Evolutionary conservation across 35 echinoderm and acorn worm species (phyloP).

Genomic region (Lytechinus variegatus): DNA sequence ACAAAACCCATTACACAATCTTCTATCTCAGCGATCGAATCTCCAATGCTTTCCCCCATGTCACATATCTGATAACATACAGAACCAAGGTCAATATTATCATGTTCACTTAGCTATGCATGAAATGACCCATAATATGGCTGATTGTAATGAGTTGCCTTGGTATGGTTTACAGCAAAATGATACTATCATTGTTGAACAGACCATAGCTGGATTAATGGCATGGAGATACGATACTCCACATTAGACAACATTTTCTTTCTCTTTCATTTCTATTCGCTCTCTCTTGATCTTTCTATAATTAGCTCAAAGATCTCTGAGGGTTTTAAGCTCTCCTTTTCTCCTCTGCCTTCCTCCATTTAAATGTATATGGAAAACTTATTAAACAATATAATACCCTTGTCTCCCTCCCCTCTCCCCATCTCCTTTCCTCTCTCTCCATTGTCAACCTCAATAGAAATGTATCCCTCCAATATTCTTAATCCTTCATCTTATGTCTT

Average conservation of each 20-base stretch:
- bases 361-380: no score
- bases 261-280: neutral
- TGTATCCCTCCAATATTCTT: neutral
- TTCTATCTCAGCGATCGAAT: neutral
- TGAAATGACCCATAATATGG: neutral
- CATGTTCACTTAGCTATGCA: neutral
- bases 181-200: neutral
- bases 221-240: neutral
- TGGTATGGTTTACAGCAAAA: neutral
- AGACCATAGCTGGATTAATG: neutral
- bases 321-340: neutral
- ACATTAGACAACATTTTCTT: slow-evolving; percentile 14
- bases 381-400: no score
- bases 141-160: neutral
- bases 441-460: no score
- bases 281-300: neutral
- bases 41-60: neutral
- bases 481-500: neutral
- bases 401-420: no score
- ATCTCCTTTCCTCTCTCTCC: neutral
- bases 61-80: slow-evolving; percentile 4
- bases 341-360: neutral
- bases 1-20: neutral
- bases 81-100: neutral
- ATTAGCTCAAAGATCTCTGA: neutral